Percentiles rank a stretch among this genome's conserved stretches.
phyloP scores from a whole-genome alignment of 64 coral and sea anemone species.

The Stylophora pistillata region DNA sequence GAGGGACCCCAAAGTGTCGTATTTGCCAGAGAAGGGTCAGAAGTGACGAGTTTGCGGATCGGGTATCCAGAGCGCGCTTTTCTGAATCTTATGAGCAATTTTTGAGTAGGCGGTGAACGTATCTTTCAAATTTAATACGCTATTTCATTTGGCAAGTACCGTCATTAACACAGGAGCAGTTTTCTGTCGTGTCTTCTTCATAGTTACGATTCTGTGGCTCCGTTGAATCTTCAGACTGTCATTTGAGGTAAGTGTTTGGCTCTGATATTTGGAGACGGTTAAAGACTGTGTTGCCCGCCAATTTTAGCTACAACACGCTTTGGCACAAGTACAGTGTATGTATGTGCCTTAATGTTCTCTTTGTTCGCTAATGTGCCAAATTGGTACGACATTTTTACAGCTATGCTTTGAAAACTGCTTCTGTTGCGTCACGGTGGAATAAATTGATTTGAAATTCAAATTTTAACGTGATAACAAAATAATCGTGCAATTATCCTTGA shows the following conservation, averaged over 20 bases:
- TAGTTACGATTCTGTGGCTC: background rate
- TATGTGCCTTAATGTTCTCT: background rate
- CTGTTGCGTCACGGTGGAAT: background rate
- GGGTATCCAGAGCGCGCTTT: slow-evolving; percentile 8
- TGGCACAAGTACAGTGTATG: background rate
- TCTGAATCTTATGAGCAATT: background rate
- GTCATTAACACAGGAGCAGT: background rate
- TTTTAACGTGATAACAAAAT: slow-evolving; percentile 16
- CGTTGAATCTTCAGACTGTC: background rate
- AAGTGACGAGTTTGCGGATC: background rate
- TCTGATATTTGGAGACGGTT: background rate
- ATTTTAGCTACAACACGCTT: background rate
- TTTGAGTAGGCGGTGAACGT: background rate
- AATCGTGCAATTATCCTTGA: background rate
- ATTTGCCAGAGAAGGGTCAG: slow-evolving; percentile 15
- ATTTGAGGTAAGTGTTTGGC: background rate
- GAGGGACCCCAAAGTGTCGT: background rate
- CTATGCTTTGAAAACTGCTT: background rate
- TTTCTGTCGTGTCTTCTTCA: background rate
- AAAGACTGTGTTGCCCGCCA: background rate
- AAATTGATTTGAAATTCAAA: slow-evolving; percentile 41
- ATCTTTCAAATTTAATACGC: background rate
- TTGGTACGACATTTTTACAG: background rate
- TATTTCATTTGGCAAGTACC: background rate
- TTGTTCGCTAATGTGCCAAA: background rate